phyloP scores from a whole-genome alignment of 2,113 vertebrate genomes.

The Sardina pilchardus region DNA sequence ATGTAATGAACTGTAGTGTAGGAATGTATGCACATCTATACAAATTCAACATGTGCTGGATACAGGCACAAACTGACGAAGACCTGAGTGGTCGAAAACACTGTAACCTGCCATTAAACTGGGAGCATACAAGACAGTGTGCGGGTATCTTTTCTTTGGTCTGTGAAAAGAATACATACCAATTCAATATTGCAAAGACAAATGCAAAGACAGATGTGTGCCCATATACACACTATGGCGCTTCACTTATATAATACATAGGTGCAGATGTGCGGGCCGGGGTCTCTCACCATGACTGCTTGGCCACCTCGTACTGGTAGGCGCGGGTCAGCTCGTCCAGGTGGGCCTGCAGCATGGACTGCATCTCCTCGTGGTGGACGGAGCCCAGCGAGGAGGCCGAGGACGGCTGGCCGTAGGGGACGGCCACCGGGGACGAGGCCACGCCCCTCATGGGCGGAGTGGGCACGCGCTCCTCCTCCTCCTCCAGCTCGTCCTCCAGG shows the following conservation, averaged over 20 bases:
- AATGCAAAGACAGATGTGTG: neutral
- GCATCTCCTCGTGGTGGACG: constrained; percentile 92
- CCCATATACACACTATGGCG: neutral
- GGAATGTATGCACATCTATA: no score
- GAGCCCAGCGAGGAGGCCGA: constrained; percentile 91
- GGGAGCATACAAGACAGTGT: no score
- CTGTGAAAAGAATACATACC: no score
- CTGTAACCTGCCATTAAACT: no score
- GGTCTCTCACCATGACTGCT: constrained; percentile 85
- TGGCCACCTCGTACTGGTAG: constrained; percentile 95
- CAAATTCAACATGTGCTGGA: no score
- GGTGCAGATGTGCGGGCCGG: neutral
- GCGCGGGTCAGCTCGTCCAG: constrained; percentile 93
- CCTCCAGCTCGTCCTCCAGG: constrained; percentile 88
- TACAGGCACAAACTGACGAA: no score
- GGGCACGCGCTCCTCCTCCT: constrained; percentile 84
- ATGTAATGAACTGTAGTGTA: no score
- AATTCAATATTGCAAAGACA: no score
- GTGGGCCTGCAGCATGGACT: constrained; percentile 93
- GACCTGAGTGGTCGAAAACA: no score
- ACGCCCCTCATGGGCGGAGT: constrained; percentile 93
- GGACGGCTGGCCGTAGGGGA: constrained; percentile 87
- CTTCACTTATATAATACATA: neutral
- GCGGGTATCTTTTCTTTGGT: no score
- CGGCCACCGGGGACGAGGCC: constrained; percentile 83